Evolutionary conservation across 1,140 invertebrate genomes (phyloP).

Genomic region (Hyles euphorbiae): DNA sequence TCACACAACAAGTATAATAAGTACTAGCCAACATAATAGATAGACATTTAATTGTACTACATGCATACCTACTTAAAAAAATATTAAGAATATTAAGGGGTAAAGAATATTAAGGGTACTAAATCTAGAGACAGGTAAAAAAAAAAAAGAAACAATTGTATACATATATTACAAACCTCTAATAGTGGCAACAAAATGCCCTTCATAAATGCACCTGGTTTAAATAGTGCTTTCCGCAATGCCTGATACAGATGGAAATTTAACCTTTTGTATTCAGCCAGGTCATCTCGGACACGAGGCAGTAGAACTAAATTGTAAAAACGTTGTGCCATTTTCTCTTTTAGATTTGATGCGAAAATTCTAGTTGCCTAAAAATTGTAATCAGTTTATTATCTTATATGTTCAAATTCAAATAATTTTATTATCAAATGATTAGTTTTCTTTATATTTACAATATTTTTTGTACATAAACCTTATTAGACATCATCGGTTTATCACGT

Average conservation of each 20-base stretch:
- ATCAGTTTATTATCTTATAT: constrained; percentile 4
- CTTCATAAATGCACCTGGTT: constrained; percentile 99
- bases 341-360: constrained; percentile 97
- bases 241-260: constrained; percentile 98
- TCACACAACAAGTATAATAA: too few species aligned
- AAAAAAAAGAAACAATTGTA: not conserved
- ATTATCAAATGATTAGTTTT: not conserved
- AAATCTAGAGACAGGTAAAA: not conserved
- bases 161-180: constrained; percentile 74
- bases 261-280: constrained; percentile 95
- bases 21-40: too few species aligned
- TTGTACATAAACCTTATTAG: not conserved
- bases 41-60: too few species aligned
- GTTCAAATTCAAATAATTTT: constrained; percentile 3
- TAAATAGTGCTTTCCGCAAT: constrained; percentile 94
- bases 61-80: too few species aligned
- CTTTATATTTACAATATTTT: not conserved
- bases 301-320: constrained; percentile 97
- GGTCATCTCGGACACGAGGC: constrained; percentile 95
- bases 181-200: constrained; percentile 94
- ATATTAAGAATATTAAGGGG: too few species aligned
- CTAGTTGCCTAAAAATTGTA: constrained; percentile 84
- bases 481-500: not conserved
- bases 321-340: constrained; percentile 96
- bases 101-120: not conserved